A percentile compares a stretch with the other conserved stretches of the same genome.
These are phyloP conservation scores for Gila orcuttii DNA, from an alignment of 2,113 vertebrate genomes.

Conservation along the genomic window DNA sequence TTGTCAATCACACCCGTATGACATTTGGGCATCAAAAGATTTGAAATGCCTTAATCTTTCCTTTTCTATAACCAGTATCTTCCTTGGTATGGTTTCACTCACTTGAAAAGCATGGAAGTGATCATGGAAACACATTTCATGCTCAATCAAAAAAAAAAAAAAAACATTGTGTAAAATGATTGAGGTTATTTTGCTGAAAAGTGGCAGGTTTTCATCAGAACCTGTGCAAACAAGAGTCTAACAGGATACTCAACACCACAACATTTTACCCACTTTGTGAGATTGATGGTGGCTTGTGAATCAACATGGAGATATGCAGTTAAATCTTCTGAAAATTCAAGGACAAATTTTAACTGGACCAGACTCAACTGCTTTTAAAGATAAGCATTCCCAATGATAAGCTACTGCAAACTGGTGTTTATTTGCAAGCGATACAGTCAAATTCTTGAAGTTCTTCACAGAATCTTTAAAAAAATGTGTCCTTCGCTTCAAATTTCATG, in stretches of 20 bases:
- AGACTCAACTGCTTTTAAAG: not conserved
- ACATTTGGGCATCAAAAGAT: not conserved
- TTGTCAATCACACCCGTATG: not conserved
- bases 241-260: not conserved
- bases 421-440: not conserved
- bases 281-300: not conserved
- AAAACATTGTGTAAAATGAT: not conserved
- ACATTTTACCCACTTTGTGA: not conserved
- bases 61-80: not conserved
- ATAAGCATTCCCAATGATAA: no score
- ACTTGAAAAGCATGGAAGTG: not conserved
- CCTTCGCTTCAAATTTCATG: not conserved
- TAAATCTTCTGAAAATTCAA: not conserved
- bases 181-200: not conserved
- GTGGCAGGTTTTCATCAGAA: not conserved
- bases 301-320: not conserved
- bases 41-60: constrained; percentile 3
- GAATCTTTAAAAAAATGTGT: not conserved
- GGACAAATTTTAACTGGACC: no score
- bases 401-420: no score
- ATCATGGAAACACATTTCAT: constrained; percentile 5
- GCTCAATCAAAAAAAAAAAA: not conserved
- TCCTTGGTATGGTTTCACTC: not conserved
- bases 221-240: not conserved
- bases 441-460: not conserved